These are phyloP conservation scores for Lophius piscatorius DNA, from an alignment of 2,113 vertebrate species.

Conservation along the genomic window DNA sequence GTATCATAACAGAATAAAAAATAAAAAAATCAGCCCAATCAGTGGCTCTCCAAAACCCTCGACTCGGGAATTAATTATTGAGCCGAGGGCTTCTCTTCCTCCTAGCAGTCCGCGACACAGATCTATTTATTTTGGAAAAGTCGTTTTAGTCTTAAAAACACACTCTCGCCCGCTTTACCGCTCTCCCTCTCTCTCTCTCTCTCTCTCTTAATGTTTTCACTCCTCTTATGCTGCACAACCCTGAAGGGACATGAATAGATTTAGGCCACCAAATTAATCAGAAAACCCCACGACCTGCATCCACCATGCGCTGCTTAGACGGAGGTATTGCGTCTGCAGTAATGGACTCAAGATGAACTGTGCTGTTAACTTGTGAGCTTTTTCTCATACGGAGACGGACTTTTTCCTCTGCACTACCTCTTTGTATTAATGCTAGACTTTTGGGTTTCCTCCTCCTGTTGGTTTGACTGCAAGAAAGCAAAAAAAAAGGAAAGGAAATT, in stretches of 20 bases:
- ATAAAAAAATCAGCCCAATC: slow-evolving; percentile 92
- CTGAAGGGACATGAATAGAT: slow-evolving; percentile 61
- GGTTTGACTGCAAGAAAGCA: slow-evolving; percentile 6
- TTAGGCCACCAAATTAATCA: slow-evolving; percentile 59
- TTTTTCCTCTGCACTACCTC: slow-evolving; percentile 14
- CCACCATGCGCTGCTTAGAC: slow-evolving; percentile 48
- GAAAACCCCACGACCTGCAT: slow-evolving; percentile 48
- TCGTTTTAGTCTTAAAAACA: slow-evolving; percentile 77
- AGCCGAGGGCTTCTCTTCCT: slow-evolving; percentile 89
- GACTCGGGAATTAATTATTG: slow-evolving; percentile 99
- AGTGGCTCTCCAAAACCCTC: slow-evolving; percentile 96
- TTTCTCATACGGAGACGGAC: slow-evolving; percentile 23
- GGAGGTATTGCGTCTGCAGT: slow-evolving; percentile 42
- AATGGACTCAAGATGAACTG: slow-evolving; percentile 66
- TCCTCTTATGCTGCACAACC: slow-evolving; percentile 42
- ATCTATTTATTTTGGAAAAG: slow-evolving; percentile 82
- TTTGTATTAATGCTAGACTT: slow-evolving; percentile 9
- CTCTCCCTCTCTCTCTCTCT: slow-evolving; percentile 52
- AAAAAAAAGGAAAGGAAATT: slow-evolving; percentile 6
- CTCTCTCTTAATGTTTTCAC: slow-evolving; percentile 44
- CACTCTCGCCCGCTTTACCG: slow-evolving; percentile 57
- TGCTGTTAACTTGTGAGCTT: slow-evolving; percentile 49
- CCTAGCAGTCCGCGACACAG: slow-evolving; percentile 83
- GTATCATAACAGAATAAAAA: slow-evolving; percentile 98
- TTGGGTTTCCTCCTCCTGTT: slow-evolving; percentile 11